Evolutionary conservation across 2,888 invertebrate genomes (phyloP).

Genomic region (Agriopis aurantiaria): DNA sequence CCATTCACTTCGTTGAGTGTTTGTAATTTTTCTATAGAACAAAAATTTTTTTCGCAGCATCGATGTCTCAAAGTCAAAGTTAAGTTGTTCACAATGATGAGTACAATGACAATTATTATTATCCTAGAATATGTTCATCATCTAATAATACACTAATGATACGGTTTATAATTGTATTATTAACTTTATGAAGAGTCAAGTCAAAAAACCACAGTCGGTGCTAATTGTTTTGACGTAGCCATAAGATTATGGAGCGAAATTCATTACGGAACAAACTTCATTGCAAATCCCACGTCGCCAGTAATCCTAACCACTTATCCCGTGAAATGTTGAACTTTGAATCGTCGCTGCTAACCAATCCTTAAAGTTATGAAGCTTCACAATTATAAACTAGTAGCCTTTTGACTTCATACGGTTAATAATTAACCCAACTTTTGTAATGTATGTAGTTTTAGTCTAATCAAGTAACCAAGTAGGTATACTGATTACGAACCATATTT

Average conservation of each 20-base stretch:
- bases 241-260: conserved; percentile 22
- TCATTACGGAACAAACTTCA: conserved; percentile 27
- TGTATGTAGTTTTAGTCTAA: neutral
- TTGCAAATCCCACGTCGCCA: conserved; percentile 24
- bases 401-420: neutral
- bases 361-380: conserved; percentile 44
- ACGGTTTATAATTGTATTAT: too few relatives aligned
- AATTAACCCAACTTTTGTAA: neutral
- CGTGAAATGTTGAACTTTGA: conserved; percentile 42
- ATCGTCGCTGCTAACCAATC: conserved; percentile 44
- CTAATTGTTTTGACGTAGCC: neutral
- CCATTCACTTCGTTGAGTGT: too few relatives aligned
- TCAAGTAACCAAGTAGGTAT: neutral
- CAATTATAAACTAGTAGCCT: conserved; percentile 20
- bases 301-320: conserved; percentile 35
- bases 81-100: too few relatives aligned
- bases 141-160: too few relatives aligned
- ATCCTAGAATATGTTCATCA: too few relatives aligned
- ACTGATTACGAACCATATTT: neutral
- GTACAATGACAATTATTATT: too few relatives aligned
- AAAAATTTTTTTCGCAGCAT: too few relatives aligned
- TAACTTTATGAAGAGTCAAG: too few relatives aligned
- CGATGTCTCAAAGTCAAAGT: too few relatives aligned
- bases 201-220: neutral
- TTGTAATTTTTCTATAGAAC: too few relatives aligned